A percentile compares a stretch with the other conserved stretches of the same genome.
These are phyloP conservation scores for Eremophila alpestris DNA, from an alignment of 2,797 vertebrate genomes.

Conservation along the genomic window DNA sequence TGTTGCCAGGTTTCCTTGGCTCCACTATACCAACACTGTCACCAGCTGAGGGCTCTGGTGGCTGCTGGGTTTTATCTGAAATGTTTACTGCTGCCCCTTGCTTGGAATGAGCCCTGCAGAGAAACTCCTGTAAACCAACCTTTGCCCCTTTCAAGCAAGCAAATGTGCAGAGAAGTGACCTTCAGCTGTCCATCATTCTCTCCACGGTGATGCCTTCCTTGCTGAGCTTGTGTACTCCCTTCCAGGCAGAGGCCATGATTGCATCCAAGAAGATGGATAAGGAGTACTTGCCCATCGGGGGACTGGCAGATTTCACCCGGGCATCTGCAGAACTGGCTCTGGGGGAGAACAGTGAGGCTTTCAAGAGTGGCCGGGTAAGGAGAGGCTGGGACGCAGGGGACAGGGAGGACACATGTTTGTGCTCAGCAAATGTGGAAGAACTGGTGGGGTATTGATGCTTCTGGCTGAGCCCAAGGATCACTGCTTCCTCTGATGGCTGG, in stretches of 20 bases:
- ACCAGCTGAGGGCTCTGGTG: neutral
- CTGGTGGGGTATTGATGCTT: neutral
- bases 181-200: neutral
- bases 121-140: neutral
- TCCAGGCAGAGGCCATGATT: conserved; percentile 90
- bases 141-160: neutral
- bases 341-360: conserved; percentile 87
- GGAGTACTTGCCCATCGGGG: conserved; percentile 91
- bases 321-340: conserved; percentile 90
- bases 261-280: conserved; percentile 93
- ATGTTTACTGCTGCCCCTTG: neutral
- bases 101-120: neutral
- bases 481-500: neutral
- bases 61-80: neutral
- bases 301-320: conserved; percentile 89
- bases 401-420: neutral
- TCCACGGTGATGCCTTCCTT: accelerated
- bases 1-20: neutral
- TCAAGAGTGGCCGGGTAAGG: conserved; percentile 91
- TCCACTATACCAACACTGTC: accelerated
- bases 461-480: neutral
- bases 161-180: neutral
- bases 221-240: neutral
- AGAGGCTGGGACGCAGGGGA: neutral
- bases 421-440: neutral